Conservation (phyloP, 1,140 invertebrate genomes). For the Saccostrea cuccullata region DNA sequence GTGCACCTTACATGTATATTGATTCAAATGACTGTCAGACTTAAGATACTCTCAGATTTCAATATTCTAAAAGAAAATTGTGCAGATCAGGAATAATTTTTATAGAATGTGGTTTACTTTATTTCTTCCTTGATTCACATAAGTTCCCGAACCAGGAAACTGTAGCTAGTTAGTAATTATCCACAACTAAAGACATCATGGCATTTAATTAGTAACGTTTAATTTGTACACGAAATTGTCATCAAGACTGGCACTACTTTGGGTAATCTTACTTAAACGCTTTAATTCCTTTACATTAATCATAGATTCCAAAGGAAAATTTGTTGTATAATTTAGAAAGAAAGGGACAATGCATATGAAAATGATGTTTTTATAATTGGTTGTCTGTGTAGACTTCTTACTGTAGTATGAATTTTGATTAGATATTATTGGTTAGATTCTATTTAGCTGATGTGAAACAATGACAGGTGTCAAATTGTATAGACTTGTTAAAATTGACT, state of each 20-base stretch:
- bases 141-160: not conserved
- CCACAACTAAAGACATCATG: not conserved
- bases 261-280: not conserved
- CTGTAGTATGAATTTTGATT: not conserved
- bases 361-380: constrained; percentile 1
- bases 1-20: too few species aligned
- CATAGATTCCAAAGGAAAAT: not conserved
- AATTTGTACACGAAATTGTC: not conserved
- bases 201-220: not conserved
- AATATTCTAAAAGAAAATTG: too few species aligned
- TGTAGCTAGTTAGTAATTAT: not conserved
- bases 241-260: not conserved
- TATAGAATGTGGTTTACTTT: not conserved
- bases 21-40: too few species aligned
- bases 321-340: not conserved
- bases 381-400: not conserved
- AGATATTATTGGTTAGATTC: not conserved
- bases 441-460: not conserved
- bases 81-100: too few species aligned
- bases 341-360: constrained; percentile 1
- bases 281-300: constrained; percentile 4
- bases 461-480: not conserved
- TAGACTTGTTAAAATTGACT: not conserved
- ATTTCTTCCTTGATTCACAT: not conserved
- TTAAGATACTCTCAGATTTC: too few species aligned